phyloP scores from a whole-genome alignment of 2,888 invertebrate genomes.

The Augiades crinisus region DNA sequence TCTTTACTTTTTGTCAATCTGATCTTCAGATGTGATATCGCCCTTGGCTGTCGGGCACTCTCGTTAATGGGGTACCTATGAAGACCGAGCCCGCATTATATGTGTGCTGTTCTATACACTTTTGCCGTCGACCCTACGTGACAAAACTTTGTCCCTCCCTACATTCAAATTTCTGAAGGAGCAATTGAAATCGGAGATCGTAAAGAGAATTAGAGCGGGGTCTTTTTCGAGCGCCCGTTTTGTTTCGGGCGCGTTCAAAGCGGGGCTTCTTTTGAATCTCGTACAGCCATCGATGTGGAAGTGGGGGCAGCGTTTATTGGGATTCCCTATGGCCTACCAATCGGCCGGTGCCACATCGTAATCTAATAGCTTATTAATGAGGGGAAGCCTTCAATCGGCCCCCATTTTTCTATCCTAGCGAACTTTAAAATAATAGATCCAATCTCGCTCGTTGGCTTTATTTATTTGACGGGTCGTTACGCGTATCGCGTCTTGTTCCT shows the following conservation, averaged over 20 bases:
- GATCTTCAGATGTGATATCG: slow-evolving; percentile 75
- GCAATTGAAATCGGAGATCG: slow-evolving; percentile 82
- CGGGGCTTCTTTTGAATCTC: slow-evolving; percentile 79
- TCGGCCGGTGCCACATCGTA: slow-evolving; percentile 73
- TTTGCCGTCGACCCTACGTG: slow-evolving; percentile 71
- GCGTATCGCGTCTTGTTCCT: slow-evolving; percentile 68
- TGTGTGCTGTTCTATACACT: slow-evolving; percentile 66
- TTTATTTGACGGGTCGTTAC: slow-evolving; percentile 50
- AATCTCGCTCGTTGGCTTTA: slow-evolving; percentile 57
- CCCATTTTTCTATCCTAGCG: slow-evolving; percentile 76
- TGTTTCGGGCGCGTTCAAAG: slow-evolving; percentile 74
- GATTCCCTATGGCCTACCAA: slow-evolving; percentile 79
- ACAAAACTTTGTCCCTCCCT: slow-evolving; percentile 80
- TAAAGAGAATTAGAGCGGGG: slow-evolving; percentile 81
- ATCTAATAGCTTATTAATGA: slow-evolving; percentile 82
- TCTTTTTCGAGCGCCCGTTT: slow-evolving; percentile 75
- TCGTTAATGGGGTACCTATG: slow-evolving; percentile 78
- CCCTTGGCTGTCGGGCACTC: slow-evolving; percentile 68
- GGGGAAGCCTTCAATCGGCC: slow-evolving; percentile 71
- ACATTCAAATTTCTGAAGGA: slow-evolving; percentile 81
- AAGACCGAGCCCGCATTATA: slow-evolving; percentile 73
- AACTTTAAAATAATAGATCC: slow-evolving; percentile 67
- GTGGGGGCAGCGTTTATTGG: slow-evolving; percentile 77
- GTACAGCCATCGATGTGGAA: slow-evolving; percentile 76
- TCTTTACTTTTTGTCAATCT: slow-evolving; percentile 70